A percentile compares a stretch with the other conserved stretches of the same genome.
Evolutionary conservation across 2,113 vertebrate genomes (phyloP).

Genomic region (Garra rufa): DNA sequence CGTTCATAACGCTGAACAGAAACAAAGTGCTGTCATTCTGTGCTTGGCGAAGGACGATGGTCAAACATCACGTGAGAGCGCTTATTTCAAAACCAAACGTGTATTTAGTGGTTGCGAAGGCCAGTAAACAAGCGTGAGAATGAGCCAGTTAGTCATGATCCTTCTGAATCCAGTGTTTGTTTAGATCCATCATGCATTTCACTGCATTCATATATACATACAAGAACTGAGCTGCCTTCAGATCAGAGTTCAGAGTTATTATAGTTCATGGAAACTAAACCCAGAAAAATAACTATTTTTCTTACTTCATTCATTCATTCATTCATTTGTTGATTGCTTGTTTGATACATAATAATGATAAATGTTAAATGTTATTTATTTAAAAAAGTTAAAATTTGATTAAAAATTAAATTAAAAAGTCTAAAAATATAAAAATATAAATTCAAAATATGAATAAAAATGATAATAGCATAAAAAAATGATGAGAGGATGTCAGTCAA

Average conservation of each 20-base stretch:
- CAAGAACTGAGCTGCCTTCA: too few species aligned
- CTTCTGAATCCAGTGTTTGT: neutral
- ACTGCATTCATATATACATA: neutral
- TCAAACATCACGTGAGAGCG: neutral
- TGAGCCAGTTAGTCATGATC: neutral
- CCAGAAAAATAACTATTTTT: neutral
- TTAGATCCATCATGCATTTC: neutral
- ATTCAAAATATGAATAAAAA: too few species aligned
- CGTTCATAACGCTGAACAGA: neutral
- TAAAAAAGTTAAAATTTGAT: too few species aligned
- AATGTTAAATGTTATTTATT: too few species aligned
- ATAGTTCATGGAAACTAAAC: neutral
- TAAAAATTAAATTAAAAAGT: too few species aligned
- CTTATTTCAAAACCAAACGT: neutral
- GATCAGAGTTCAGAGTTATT: too few species aligned
- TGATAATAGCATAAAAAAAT: too few species aligned
- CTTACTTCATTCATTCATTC: neutral
- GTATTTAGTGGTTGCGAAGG: neutral
- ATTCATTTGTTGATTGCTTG: too few species aligned
- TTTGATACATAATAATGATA: too few species aligned
- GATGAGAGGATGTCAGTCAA: neutral
- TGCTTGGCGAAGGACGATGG: neutral
- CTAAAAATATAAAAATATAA: too few species aligned
- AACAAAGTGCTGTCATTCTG: neutral
- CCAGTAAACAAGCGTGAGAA: neutral